Base-by-base conservation (phyloP, 2,797 vertebrate species). In the Decapterus maruadsi region DNA sequence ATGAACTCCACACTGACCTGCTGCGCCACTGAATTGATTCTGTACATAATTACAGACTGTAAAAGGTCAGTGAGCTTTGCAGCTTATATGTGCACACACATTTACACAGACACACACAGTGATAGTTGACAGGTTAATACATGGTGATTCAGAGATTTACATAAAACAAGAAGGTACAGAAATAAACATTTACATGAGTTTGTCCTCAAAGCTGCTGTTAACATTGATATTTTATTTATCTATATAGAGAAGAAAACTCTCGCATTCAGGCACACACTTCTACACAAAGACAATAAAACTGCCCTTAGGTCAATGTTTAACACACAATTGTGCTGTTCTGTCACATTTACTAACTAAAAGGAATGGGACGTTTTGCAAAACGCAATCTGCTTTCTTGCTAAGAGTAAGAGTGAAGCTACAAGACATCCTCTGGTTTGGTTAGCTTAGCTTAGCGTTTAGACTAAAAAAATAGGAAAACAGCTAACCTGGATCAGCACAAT, bases 41-140 rank as follows among this genome's bases (percentile, higher is more conserved):
- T 63, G 36, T 22, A 6, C 43, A 45, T 22, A 10, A 17, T 74
- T 60, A 78, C 53, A 68, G 43, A 11, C 19, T 16, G 11, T 56
- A 38, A 65, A 88, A 90, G 72, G 85, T 90, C 82, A 88, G 54
- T n/a, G 70, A 82, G 55, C 75, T 63, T 67, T 42, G 26, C 43
- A 42, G 46, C 17, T 22, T 16, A 26, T 26, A 26, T 26, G 26
- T 26, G 26, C 17, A 8, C n/a, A 40, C 22, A 26, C 3, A n/a
- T n/a, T n/a, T n/a, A 29, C 20, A 45, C 10, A 55, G 26, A 19
- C 10, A 36, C 20, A 36, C 20, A 14, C 43, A 14, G 43, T 45
- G 43, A 34, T 16, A n/a, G 50, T 13, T 40, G 16, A 26, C n/a
- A 54, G 38, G 13, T 20, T 56, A 34, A 26, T 1, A n/a, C 13